Evolutionary conservation across 1,140 invertebrate genomes (phyloP), one percentile per base, ranked within the genome.

Genomic region (Neelides sp.): DNA sequence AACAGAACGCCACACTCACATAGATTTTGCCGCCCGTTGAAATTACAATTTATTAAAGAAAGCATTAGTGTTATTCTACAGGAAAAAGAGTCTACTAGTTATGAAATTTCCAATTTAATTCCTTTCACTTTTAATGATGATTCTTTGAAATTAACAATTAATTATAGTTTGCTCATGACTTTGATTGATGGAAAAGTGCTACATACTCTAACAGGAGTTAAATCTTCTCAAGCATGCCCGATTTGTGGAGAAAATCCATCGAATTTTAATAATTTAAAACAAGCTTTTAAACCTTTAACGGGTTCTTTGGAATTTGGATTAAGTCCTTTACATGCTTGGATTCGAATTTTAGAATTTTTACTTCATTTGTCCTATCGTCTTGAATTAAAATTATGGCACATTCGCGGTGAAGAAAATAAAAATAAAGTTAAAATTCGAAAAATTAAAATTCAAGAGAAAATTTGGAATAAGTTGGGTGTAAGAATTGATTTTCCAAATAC

Each of bases 261-360:
- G 15, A 20, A 19, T 15, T 22, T 48, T 5, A 48, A 39, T 24
- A 37, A 37, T 13, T 12, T 48, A 48, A 15, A 37, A 37, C 13
- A 26, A 12, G 22, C 24, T n/a, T n/a, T n/a, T n/a, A n/a, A n/a
- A 17, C 7, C 36, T 39, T 5, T 15, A 5, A 39, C 5, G 20
- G n/a, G 5, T 19, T 13, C 15, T 1, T 51, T 53, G 19, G 39
- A n/a, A 23, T 43, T 46, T 50, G 57, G 57, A 20, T 23, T 59
- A 12, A 44, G 32, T 26, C 54, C 49, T 23, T 30, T 59, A 8
- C 57, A 59, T 24, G 46, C 49, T n/a, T 53, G 49, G 50, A 59
- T 56, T 12, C 19, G 54, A 27, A 32, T 46, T 17, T 27, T 59
- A 15, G 57, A 59, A 22, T 50, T 43, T 34, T 48, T 34, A 17